Evolutionary conservation across 2,113 vertebrate genomes (phyloP).

Genomic region (Hippocampus abdominalis): DNA sequence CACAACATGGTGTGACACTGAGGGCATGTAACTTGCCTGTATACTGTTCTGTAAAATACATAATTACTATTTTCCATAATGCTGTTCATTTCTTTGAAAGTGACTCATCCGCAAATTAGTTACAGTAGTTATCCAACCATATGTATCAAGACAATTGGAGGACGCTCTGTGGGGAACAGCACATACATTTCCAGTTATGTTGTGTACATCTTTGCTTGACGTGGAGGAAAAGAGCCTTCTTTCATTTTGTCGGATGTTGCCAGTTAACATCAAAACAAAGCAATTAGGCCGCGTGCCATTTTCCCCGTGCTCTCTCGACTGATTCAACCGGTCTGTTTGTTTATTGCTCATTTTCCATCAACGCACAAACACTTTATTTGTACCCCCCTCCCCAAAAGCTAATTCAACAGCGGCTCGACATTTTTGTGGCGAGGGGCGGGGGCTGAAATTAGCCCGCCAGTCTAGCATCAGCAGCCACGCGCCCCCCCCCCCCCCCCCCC

Average conservation of each 20-base stretch:
- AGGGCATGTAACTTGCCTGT: too few species aligned
- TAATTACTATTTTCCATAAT: too few species aligned
- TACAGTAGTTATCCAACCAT: too few species aligned
- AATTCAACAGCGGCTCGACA: neutral
- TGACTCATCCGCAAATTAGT: too few species aligned
- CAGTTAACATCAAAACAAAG: neutral
- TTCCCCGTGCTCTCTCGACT: neutral
- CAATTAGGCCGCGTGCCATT: neutral
- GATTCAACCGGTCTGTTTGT: neutral
- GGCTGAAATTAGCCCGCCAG: neutral
- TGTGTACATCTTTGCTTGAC: neutral
- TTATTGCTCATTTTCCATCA: constrained; percentile 1
- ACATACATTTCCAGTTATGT: too few species aligned
- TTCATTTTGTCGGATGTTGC: neutral
- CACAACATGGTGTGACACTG: too few species aligned
- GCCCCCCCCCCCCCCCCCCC: constrained; percentile 1
- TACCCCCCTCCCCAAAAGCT: neutral
- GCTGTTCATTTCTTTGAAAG: too few species aligned
- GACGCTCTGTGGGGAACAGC: too few species aligned
- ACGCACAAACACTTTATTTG: neutral
- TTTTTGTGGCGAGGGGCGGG: too few species aligned
- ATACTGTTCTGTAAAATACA: too few species aligned
- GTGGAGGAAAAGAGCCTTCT: neutral
- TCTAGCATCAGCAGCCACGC: neutral
- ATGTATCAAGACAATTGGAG: too few species aligned